Evolutionary conservation across 2,113 vertebrate species (phyloP).

Genomic region (Odocoileus virginianus): DNA sequence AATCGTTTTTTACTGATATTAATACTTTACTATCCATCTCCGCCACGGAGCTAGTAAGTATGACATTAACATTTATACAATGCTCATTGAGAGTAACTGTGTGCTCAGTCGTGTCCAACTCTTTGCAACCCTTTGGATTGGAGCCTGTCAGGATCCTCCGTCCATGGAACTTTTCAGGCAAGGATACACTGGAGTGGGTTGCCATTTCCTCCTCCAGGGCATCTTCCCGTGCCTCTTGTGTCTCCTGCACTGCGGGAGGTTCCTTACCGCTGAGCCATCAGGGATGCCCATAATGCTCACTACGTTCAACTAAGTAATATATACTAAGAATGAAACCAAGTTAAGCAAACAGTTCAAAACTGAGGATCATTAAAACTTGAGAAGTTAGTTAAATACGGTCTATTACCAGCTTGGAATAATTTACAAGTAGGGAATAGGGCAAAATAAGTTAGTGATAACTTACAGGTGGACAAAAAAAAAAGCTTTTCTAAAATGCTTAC

Average conservation of each 20-base stretch:
- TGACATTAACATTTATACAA: accelerated
- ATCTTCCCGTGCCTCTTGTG: not conserved
- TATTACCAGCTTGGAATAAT: not conserved
- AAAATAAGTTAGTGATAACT: not conserved
- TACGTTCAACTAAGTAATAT: no score
- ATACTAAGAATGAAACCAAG: not conserved
- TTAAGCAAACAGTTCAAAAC: not conserved
- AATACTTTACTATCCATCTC: not conserved
- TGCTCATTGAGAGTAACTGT: not conserved
- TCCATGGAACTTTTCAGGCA: not conserved
- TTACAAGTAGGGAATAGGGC: no score
- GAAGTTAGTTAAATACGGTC: not conserved
- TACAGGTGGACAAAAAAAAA: no score
- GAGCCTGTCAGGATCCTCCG: not conserved
- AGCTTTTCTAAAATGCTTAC: not conserved
- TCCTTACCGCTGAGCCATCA: not conserved
- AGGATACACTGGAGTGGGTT: not conserved
- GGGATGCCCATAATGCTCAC: accelerated
- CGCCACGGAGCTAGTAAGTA: accelerated
- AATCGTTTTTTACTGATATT: not conserved
- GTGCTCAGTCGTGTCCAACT: not conserved
- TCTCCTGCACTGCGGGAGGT: not conserved
- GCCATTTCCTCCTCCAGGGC: not conserved
- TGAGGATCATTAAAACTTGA: not conserved
- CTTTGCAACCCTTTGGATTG: not conserved